Evolutionary conservation across 2,797 vertebrate genomes (phyloP).

Genomic region (Sebastes minor): DNA sequence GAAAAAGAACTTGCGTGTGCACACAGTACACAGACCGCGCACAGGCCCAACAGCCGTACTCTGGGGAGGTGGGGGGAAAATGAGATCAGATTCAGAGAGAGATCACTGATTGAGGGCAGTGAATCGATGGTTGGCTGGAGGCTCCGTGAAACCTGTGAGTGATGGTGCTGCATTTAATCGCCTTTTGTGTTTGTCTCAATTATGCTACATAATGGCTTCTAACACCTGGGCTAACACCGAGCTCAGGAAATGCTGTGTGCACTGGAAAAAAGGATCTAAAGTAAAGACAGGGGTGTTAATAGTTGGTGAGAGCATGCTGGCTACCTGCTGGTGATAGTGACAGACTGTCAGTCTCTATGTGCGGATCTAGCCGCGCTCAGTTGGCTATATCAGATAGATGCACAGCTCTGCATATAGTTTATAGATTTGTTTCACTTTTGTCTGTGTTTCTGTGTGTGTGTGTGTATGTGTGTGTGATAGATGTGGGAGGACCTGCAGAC

Average conservation of each 20-base stretch:
- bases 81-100: slow-evolving; percentile 81
- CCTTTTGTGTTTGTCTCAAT: slow-evolving; percentile 85
- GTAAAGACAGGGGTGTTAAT: slow-evolving; percentile 77
- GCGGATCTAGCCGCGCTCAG: slow-evolving; percentile 30
- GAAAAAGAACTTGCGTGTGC: background rate
- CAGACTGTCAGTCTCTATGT: slow-evolving; percentile 56
- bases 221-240: slow-evolving; percentile 78
- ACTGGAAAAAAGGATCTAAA: slow-evolving; percentile 54
- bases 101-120: slow-evolving; percentile 86
- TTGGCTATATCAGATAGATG: slow-evolving; percentile 32
- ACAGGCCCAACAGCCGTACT: slow-evolving; percentile 27
- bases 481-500: slow-evolving; percentile 92
- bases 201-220: slow-evolving; percentile 82
- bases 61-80: slow-evolving; percentile 61
- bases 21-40: slow-evolving; percentile 14
- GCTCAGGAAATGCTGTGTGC: slow-evolving; percentile 67
- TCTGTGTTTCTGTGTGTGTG: slow-evolving; percentile 16
- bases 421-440: slow-evolving; percentile 34
- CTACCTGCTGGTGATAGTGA: slow-evolving; percentile 50
- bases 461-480: slow-evolving; percentile 77
- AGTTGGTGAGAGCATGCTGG: slow-evolving; percentile 50
- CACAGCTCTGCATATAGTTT: slow-evolving; percentile 16
- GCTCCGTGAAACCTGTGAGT: slow-evolving; percentile 76
- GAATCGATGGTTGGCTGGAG: slow-evolving; percentile 83
- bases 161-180: slow-evolving; percentile 84